phyloP scores from a whole-genome alignment of 1,140 invertebrate genomes.

The Trissolcus basalis region DNA sequence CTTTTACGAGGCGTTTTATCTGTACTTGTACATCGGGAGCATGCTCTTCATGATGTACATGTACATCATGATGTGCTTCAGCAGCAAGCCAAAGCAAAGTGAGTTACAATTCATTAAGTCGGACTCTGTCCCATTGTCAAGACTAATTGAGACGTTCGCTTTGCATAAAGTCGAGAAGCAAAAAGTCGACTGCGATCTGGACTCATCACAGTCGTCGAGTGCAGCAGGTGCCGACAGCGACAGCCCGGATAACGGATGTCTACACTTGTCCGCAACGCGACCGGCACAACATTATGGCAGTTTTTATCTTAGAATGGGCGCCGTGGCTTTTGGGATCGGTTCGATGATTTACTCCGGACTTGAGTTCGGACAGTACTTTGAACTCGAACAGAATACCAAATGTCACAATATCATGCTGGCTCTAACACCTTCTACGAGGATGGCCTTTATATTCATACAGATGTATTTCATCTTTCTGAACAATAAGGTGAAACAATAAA shows the following conservation, averaged over 20 bases:
- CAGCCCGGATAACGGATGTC: conserved; percentile 68
- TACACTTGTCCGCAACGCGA: conserved; percentile 54
- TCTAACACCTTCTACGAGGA: conserved; percentile 89
- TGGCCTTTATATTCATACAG: conserved; percentile 96
- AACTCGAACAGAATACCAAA: conserved; percentile 87
- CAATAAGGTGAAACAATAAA: conserved; percentile 82
- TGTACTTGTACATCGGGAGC: conserved; percentile 92
- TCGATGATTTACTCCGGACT: conserved; percentile 96
- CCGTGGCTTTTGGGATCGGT: conserved; percentile 95
- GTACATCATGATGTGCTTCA: conserved; percentile 85
- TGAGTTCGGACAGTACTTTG: conserved; percentile 95
- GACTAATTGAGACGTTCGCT: conserved; percentile 5
- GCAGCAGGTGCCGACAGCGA: conserved; percentile 71
- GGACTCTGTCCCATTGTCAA: not conserved
- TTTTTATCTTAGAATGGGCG: conserved; percentile 95
- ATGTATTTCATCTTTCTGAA: conserved; percentile 98
- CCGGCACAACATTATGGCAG: conserved; percentile 89
- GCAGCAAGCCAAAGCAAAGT: conserved; percentile 74
- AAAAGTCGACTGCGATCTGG: conserved; percentile 74
- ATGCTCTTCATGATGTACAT: conserved; percentile 92
- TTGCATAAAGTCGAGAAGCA: conserved; percentile 63
- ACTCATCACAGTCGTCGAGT: conserved; percentile 76
- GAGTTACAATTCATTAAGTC: conserved; percentile 42
- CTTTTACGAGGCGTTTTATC: conserved; percentile 92
- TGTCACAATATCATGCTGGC: conserved; percentile 92